Percentiles rank a stretch among this genome's conserved stretches.
These are phyloP conservation scores for Platanista minor DNA, from an alignment of 2,113 vertebrate species.

Conservation along the genomic window DNA sequence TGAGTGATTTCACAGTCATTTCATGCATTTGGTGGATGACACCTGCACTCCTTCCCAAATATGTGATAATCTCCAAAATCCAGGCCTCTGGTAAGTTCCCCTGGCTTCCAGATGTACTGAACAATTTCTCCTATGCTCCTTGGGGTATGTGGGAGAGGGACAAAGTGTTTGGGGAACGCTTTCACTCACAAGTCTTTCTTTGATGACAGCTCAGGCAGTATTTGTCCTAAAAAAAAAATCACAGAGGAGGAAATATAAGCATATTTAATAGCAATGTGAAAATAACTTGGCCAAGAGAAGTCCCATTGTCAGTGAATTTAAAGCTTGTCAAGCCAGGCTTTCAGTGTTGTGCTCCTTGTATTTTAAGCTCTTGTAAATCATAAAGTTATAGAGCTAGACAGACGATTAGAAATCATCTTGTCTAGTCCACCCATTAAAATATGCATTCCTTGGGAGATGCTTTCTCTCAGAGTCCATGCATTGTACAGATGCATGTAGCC, in stretches of 20 bases:
- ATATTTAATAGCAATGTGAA: neutral
- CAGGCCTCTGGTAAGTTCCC: neutral
- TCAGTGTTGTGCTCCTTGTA: neutral
- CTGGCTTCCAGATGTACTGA: no score
- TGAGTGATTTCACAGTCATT: neutral
- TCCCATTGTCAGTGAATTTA: neutral
- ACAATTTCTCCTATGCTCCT: neutral
- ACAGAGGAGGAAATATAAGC: neutral
- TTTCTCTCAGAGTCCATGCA: rapidly evolving
- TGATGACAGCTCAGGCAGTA: neutral
- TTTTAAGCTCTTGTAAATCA: neutral
- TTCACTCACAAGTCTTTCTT: neutral
- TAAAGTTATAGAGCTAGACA: neutral
- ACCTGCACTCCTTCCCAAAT: neutral
- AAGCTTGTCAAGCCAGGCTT: neutral
- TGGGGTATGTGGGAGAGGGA: neutral
- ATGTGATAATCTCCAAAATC: neutral
- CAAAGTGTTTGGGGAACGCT: neutral
- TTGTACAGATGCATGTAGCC: rapidly evolving
- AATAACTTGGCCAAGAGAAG: neutral
- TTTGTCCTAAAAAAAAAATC: neutral
- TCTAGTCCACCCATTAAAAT: rapidly evolving
- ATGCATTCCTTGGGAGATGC: neutral
- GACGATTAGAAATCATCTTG: neutral
- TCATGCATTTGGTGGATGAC: neutral